Evolutionary conservation across 2,888 invertebrate species (phyloP), one percentile per base, ranked within the genome.

Genomic region (Pogonocherus hispidulus): DNA sequence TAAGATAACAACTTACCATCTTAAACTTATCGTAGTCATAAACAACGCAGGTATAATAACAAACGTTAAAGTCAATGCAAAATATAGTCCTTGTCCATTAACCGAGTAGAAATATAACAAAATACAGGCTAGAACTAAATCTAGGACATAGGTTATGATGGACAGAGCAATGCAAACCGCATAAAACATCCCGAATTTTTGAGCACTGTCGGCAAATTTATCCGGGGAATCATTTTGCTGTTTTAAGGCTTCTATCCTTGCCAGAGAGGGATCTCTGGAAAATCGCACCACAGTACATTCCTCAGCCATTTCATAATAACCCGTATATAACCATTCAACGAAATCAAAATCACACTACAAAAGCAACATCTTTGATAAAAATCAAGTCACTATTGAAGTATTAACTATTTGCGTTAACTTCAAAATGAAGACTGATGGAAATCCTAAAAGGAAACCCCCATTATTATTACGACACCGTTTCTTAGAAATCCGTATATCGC

Each of bases 41-140:
- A 87, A 82, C 57, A 88, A 74, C 6, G 87, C 87, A 71, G 88
- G 87, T 57, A 88, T 77, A 55, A 87, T 77, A 55, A 88, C 80
- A 78, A 88, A 88, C 4, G 86, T 83, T 62, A 87, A 79, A n/a
- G 88, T 88, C 73, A 88, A 80, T 19, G 85, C 85, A 79, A 88
- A 88, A 83, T 87, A 86, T 67, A 84, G 76, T 23, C 84, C 84
- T 75, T 85, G 78, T 41, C 83, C 84, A 70, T 84, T 76, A 49
- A 79, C 70, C 11, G 82, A 84, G 75, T 87, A 87, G 76, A 83
- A 85, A 77, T 86, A 86, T 49, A 86, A 80, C 68, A 87, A 79
- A 76, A 84, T 81, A 70, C 84, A 82, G 60, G 85, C 82, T 57
- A 87, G 80, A 55, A 78, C 81, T 66, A 87, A 79, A 80, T 87